Evolutionary conservation across 1,140 invertebrate species (phyloP).

Genomic region (Mizuhopecten yessoensis): DNA sequence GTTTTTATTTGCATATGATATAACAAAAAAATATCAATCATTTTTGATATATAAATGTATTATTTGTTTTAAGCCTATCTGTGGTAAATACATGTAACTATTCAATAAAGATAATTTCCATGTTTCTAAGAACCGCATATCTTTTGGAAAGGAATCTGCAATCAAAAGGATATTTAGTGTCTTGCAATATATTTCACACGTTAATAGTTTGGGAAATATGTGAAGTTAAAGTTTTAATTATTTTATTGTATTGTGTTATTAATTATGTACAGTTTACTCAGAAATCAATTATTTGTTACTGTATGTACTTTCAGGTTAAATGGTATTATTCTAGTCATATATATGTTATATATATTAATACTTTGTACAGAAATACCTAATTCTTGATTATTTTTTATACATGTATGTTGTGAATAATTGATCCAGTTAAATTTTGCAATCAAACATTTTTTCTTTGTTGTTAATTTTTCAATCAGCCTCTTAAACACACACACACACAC

Average conservation of each 20-base stretch:
- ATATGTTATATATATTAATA: neutral
- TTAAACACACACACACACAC: no score
- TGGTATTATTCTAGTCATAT: conserved; percentile 24
- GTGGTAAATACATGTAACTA: no score
- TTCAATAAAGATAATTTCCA: no score
- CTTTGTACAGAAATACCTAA: neutral
- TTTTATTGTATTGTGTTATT: neutral
- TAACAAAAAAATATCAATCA: no score
- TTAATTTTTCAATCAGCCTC: neutral
- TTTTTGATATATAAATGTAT: no score
- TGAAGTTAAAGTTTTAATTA: neutral
- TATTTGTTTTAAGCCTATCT: no score
- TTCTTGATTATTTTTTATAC: neutral
- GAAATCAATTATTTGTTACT: neutral
- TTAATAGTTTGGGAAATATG: no score
- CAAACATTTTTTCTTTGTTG: neutral
- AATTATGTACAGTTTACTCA: neutral
- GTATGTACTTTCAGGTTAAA: neutral
- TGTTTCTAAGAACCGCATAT: no score
- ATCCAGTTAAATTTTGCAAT: neutral
- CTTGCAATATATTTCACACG: no score
- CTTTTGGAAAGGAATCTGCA: no score
- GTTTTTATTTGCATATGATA: no score
- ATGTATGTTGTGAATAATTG: neutral
- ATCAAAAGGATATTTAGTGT: no score